Percentiles rank a stretch among this genome's conserved stretches.
These are phyloP conservation scores for Agrilus planipennis DNA, from an alignment of 1,140 invertebrate species.

Conservation along the genomic window DNA sequence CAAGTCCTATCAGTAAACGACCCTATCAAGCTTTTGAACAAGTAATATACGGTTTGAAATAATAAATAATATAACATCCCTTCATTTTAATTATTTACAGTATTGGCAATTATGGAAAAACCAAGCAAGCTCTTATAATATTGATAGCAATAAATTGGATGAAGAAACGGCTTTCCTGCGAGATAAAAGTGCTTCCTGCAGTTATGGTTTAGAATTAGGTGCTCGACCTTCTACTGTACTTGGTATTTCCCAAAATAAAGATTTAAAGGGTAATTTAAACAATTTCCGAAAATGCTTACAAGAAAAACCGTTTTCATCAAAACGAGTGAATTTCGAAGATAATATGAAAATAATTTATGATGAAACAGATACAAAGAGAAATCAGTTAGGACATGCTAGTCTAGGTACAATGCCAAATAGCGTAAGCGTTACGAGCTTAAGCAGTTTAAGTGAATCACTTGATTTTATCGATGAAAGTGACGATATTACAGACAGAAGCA, in stretches of 20 bases:
- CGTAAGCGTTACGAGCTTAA: conserved; percentile 29
- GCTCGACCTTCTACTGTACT: conserved; percentile 55
- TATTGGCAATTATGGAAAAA: conserved; percentile 56
- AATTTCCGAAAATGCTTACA: conserved; percentile 18
- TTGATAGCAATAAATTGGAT: conserved; percentile 29
- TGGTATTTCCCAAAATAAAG: conserved; percentile 34
- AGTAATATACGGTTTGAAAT: conserved; percentile 28
- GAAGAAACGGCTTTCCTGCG: conserved; percentile 38
- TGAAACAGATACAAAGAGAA: conserved; percentile 8
- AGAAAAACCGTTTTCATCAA: conserved; percentile 20
- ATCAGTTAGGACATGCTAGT: conserved; percentile 4
- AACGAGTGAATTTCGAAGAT: conserved; percentile 32
- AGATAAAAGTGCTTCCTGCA: conserved; percentile 57
- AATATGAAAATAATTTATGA: conserved; percentile 19
- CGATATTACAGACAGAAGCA: conserved; percentile 29
- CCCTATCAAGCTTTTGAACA: conserved; percentile 54
- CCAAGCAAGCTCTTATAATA: conserved; percentile 35
- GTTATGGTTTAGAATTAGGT: conserved; percentile 52
- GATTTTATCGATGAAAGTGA: conserved; percentile 31
- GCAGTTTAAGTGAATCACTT: conserved; percentile 27
- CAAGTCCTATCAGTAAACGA: conserved; percentile 54
- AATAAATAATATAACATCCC: too few species aligned
- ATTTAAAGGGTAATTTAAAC: background rate
- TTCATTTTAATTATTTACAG: conserved; percentile 29
- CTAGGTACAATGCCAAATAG: conserved; percentile 17